Evolutionary conservation across 2,888 invertebrate species (phyloP).

Genomic region (Drosophila phalerata): DNA sequence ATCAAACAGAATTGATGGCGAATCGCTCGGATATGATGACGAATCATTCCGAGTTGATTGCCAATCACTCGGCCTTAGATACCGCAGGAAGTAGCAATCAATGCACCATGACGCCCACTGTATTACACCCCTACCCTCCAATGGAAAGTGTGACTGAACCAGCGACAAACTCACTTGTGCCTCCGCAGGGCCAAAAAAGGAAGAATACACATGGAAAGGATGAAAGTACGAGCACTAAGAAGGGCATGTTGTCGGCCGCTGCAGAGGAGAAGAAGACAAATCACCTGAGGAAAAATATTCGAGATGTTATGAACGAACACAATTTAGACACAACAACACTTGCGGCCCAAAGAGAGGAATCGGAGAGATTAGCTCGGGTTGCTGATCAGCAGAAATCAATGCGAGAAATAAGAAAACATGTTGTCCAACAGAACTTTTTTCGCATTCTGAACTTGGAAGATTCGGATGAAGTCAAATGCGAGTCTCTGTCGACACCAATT

Average conservation of each 20-base stretch:
- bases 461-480: conserved; percentile 60
- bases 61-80: conserved; percentile 19
- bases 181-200: conserved; percentile 45
- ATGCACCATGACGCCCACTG: conserved; percentile 33
- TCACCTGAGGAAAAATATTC: conserved; percentile 93
- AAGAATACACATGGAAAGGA: conserved; percentile 59
- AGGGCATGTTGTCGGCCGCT: conserved; percentile 39
- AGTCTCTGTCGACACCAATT: conserved; percentile 35
- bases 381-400: conserved; percentile 94
- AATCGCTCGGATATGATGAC: conserved; percentile 23
- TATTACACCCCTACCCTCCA: conserved; percentile 38
- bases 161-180: conserved; percentile 19
- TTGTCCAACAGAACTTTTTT: conserved; percentile 88
- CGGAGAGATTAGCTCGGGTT: conserved; percentile 93
- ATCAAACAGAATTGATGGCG: conserved; percentile 18
- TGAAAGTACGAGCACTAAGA: conserved; percentile 58
- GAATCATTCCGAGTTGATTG: conserved; percentile 18
- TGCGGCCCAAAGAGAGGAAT: conserved; percentile 96
- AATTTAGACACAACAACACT: conserved; percentile 96
- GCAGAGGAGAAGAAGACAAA: conserved; percentile 82
- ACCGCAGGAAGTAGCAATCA: conserved; percentile 19
- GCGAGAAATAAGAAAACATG: conserved; percentile 92
- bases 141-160: conserved; percentile 32
- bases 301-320: conserved; percentile 97
- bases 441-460: conserved; percentile 85